Evolutionary conservation across 2,888 invertebrate genomes (phyloP), one percentile per base, ranked within the genome.

Genomic region (Melitaea athalia): DNA sequence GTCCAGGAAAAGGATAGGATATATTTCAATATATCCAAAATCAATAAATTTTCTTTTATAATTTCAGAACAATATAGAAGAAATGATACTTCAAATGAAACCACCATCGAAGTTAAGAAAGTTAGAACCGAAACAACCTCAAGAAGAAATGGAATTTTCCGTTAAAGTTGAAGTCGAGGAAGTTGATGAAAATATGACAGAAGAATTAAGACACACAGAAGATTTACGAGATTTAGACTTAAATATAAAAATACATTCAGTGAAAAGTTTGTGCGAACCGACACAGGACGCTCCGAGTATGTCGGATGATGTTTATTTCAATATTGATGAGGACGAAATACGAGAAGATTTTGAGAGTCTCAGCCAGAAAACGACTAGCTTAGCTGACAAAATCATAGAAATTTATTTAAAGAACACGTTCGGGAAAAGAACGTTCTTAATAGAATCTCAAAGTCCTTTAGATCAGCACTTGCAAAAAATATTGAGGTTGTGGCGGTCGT

Each of bases 121-220:
- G 17, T 67, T 69, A 33, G 65, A 47, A 2, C 45, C 49, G 0
- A 38, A 52, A 5, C 49, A 12, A 45, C 31, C 42, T 12, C 17
- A 24, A 15, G 59, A 67, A 12, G 60, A 67, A 1, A 43, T 71
- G 15, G 66, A 76, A 15, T 76, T 79, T 59, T 76, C 77, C 0
- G 68, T 79, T 6, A 77, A 79, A 45, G 71, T 81, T 14, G 77
- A 80, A 67, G 76, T 81, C 0, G 79, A 79, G 38, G 74, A 75
- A 59, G 71, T 63, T 49, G 73, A 74, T 7, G 64, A 69, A 0
- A 15, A 69, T 60, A 14, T 62, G 24, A 57, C 47, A 8, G n/a
- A 59, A 33, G 50, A 38, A 15, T 38, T 31, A 59, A 8, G 11
- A 52, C 24, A 52, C 5, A 10, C 8, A 10, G 52, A 17, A 24